Evolutionary conservation across 1,140 invertebrate genomes (phyloP), one percentile per base, ranked within the genome.

Genomic region (Chironomus striatipennis): DNA sequence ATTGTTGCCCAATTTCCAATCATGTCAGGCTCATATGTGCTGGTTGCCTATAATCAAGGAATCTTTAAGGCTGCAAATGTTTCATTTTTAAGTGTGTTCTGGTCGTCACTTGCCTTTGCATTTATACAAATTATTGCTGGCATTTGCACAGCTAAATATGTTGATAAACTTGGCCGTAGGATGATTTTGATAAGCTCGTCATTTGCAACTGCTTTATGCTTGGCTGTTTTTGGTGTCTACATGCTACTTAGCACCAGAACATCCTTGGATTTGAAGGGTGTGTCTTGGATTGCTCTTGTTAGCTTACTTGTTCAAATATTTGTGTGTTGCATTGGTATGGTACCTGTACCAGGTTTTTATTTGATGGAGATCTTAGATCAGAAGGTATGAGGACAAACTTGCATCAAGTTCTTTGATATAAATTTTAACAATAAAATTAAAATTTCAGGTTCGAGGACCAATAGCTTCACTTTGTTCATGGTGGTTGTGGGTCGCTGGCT

Each of bases 401-500:
- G 15, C 9, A 47, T 47, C n/a, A n/a, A n/a, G n/a, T n/a, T n/a
- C n/a, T n/a, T n/a, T n/a, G n/a, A 4, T 9, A 47, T 1, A 47
- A 47, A 43, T 7, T 7, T 7, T 43, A 7, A 43, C 10, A 43
- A n/a, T n/a, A n/a, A n/a, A n/a, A n/a, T n/a, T 12, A 12, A 12
- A 12, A 12, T 47, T 47, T 47, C 2, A 67, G 64, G 18, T 67
- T 67, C 64, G 64, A 18, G 64, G 64, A 18, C 64, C n/a, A 17
- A 17, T 67, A 18, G 18, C 18, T 18, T 67, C 64, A 20, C 1
- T 67, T 5, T 67, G n/a, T 18, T 67, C 64, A 18, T 67, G 5
- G n/a, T 67, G 64, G 64, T 88, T 87, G 76, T 90, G 89, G 88
- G 73, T 83, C 0, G 78, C 85, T 74, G 86, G 84, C 1, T 90